Percentiles rank a stretch among this genome's conserved stretches.
phyloP scores from a whole-genome alignment of 2,113 vertebrate species.

The Condylura cristata region DNA sequence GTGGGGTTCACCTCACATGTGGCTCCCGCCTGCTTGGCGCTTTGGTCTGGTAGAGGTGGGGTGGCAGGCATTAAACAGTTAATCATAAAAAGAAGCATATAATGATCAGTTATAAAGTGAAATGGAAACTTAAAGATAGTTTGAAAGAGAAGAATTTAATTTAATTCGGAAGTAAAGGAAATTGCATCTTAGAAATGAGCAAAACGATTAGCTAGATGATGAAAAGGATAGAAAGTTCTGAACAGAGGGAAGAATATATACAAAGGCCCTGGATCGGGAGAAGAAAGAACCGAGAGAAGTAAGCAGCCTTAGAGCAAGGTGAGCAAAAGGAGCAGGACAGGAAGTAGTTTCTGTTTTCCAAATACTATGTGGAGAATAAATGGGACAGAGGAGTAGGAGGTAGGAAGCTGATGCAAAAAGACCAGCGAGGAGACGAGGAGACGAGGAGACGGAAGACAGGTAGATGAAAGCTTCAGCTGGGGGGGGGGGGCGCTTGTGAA shows the following conservation, averaged over 20 bases:
- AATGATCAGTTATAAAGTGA: background rate
- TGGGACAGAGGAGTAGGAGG: accelerated
- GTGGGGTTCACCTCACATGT: background rate
- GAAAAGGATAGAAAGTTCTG: background rate
- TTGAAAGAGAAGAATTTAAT: background rate
- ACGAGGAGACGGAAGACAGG: background rate
- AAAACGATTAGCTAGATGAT: background rate
- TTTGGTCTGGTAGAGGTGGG: background rate
- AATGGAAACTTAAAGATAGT: background rate
- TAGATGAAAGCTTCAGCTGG: background rate
- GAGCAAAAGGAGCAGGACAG: background rate
- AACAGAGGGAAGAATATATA: background rate
- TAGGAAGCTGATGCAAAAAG: background rate
- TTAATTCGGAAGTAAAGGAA: background rate
- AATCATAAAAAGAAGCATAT: background rate
- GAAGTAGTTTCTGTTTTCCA: background rate
- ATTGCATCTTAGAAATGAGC: background rate
- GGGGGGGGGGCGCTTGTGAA: background rate
- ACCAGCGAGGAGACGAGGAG: background rate
- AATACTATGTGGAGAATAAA: background rate
- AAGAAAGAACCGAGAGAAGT: background rate
- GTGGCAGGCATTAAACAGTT: background rate
- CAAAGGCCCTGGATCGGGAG: background rate
- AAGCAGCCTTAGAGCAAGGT: background rate
- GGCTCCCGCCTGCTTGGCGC: background rate